Percentiles rank a stretch among this genome's conserved stretches.
These are phyloP conservation scores for Dolichopus griseipennis DNA, from an alignment of 2,888 invertebrate species.

Conservation along the genomic window DNA sequence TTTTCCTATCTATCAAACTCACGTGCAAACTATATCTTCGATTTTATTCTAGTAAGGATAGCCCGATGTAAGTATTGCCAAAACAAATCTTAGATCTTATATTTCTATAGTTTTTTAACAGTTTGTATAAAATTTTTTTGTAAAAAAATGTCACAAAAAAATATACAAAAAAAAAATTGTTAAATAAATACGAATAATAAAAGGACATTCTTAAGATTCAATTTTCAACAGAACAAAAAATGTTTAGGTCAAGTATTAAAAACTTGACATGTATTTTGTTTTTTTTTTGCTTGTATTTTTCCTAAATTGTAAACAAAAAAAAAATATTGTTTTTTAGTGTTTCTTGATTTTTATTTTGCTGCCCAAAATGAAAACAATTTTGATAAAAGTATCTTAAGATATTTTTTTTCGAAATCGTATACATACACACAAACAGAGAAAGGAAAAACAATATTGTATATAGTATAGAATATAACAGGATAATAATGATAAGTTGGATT, in stretches of 20 bases:
- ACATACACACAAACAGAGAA: no score
- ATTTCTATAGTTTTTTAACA: no score
- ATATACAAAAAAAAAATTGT: neutral
- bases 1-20: no score
- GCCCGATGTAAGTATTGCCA: no score
- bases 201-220: slow-evolving; percentile 1
- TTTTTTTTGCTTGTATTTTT: neutral
- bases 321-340: neutral
- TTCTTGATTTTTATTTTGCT: neutral
- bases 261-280: neutral
- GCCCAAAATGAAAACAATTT: neutral
- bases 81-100: no score
- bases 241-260: slow-evolving; percentile 4
- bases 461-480: no score
- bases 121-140: no score
- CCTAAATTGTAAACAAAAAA: neutral
- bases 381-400: neutral
- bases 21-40: no score
- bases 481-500: no score
- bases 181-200: no score
- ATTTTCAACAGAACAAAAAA: neutral
- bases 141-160: neutral
- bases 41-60: no score
- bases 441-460: no score
- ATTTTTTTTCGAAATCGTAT: neutral